Conservation (phyloP, 2,888 invertebrate species). For the Melanotus villosus region DNA sequence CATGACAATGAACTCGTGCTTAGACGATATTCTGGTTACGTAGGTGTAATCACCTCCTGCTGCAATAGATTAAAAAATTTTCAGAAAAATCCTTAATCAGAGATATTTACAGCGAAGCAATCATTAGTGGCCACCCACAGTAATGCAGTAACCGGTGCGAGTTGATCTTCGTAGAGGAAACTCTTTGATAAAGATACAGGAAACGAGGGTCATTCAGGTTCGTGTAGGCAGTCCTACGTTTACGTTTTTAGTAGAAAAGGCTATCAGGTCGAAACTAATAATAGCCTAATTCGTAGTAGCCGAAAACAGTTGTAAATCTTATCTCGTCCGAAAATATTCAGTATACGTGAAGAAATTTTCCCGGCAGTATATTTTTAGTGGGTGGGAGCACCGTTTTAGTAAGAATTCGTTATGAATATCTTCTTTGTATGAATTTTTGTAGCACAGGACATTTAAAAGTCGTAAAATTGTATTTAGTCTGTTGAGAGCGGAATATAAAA, state of each 20-base stretch:
- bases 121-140: constrained; percentile 50
- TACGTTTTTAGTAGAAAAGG: constrained; percentile 7
- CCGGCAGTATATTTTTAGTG: constrained; percentile 6
- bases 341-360: constrained; percentile 1
- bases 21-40: constrained; percentile 19
- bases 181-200: constrained; percentile 35
- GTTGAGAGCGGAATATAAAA: constrained; percentile 46
- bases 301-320: constrained; percentile 11
- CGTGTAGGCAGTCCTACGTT: constrained; percentile 27
- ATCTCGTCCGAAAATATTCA: not conserved
- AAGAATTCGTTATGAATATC: constrained; percentile 49
- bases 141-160: constrained; percentile 37
- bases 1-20: constrained; percentile 5
- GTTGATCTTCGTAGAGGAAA: constrained; percentile 33
- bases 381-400: constrained; percentile 37
- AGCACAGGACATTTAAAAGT: constrained; percentile 48
- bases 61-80: constrained; percentile 35
- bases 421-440: constrained; percentile 49
- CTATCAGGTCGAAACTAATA: not conserved
- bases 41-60: constrained; percentile 38
- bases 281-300: constrained; percentile 3
- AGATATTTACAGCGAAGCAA: constrained; percentile 40
- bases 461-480: constrained; percentile 51
- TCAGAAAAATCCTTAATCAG: constrained; percentile 42
- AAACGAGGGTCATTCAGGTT: constrained; percentile 41